Percentiles rank a stretch among this genome's conserved stretches.
Evolutionary conservation across 1,140 invertebrate species (phyloP).

Genomic region (Drosophila ananassae): DNA sequence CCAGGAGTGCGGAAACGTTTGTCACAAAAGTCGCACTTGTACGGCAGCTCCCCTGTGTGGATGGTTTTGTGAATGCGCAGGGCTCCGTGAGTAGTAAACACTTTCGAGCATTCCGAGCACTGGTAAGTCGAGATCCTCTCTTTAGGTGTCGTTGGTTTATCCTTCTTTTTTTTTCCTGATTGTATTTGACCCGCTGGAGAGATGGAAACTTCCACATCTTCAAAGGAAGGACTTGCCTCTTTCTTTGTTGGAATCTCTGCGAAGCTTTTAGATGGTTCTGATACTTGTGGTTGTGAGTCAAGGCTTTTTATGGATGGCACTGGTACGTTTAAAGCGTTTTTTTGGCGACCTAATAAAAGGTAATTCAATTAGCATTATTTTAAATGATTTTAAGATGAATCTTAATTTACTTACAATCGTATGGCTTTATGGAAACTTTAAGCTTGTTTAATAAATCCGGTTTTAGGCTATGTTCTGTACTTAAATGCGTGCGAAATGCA

Average conservation of each 20-base stretch:
- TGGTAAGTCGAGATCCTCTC: background rate
- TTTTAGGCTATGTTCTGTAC: conserved; percentile 16
- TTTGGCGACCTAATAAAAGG: background rate
- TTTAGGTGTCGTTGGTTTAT: background rate
- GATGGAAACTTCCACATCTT: background rate
- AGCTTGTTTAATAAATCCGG: conserved; percentile 16
- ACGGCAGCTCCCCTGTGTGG: conserved; percentile 74
- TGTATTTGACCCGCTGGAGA: background rate
- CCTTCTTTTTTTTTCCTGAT: background rate
- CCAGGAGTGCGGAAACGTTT: conserved; percentile 78
- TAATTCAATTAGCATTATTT: no score
- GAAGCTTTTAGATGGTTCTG: background rate
- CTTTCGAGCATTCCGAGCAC: conserved; percentile 61
- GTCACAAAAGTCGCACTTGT: conserved; percentile 75
- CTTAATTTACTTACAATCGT: conserved; percentile 27
- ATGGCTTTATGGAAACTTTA: conserved; percentile 33
- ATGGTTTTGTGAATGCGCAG: conserved; percentile 71
- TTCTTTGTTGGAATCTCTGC: background rate
- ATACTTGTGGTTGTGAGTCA: background rate
- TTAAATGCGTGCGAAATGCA: conserved; percentile 51
- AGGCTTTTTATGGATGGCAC: background rate
- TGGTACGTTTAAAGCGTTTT: background rate
- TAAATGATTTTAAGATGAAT: background rate
- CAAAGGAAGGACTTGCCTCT: background rate
- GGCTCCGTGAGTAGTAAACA: conserved; percentile 65